These are phyloP conservation scores for Hermetia illucens DNA, from an alignment of 1,140 invertebrate genomes.

Conservation along the genomic window DNA sequence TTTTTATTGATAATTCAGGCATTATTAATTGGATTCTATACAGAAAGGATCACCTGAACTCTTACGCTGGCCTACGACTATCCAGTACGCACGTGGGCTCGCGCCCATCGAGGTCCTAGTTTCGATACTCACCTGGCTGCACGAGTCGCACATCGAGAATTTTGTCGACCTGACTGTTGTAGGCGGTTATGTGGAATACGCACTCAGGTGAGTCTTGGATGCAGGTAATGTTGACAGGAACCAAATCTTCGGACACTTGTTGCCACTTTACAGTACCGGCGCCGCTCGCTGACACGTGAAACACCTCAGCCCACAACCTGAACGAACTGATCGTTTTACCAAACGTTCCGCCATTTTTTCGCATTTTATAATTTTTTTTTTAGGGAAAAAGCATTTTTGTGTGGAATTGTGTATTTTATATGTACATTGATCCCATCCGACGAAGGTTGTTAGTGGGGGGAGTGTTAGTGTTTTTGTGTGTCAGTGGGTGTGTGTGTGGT, in stretches of 20 bases:
- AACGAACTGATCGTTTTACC: conserved; percentile 29
- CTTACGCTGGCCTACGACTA: too few species aligned
- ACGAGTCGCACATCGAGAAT: conserved; percentile 92
- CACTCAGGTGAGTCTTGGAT: conserved; percentile 91
- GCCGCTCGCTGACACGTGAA: conserved; percentile 82
- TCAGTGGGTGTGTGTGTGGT: not conserved
- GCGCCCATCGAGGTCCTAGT: not conserved
- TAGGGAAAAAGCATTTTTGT: conserved; percentile 1
- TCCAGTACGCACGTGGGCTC: too few species aligned
- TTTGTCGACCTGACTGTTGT: conserved; percentile 96
- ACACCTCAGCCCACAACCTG: conserved; percentile 95
- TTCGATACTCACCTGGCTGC: conserved; percentile 72
- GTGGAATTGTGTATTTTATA: conserved; percentile 8
- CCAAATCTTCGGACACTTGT: conserved; percentile 93
- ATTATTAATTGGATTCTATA: too few species aligned
- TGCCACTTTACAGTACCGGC: conserved; percentile 89
- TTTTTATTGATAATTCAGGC: too few species aligned
- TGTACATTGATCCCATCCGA: too few species aligned
- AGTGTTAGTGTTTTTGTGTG: conserved; percentile 1
- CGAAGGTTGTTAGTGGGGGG: conserved; percentile 9
- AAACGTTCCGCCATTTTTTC: not conserved
- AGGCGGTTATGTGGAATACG: conserved; percentile 94
- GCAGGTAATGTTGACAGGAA: conserved; percentile 94
- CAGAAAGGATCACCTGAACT: too few species aligned
- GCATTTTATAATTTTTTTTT: not conserved